Conservation (phyloP, 2,113 vertebrate species). For the Ageneiosus marmoratus region DNA sequence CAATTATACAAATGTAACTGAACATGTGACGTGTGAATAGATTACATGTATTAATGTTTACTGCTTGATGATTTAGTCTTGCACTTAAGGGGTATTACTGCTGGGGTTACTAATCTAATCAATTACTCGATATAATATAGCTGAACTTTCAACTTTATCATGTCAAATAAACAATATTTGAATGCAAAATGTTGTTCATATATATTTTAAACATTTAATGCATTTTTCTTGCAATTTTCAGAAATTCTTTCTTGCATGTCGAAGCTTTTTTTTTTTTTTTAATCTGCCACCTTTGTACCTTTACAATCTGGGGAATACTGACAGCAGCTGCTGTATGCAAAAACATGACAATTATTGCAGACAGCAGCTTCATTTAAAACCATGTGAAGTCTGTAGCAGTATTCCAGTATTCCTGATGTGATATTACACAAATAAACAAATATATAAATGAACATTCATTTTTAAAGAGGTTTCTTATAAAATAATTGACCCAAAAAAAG, state of each 20-base stretch:
- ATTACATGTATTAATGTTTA: constrained; percentile 53
- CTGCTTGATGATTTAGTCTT: constrained; percentile 51
- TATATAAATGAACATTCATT: neutral
- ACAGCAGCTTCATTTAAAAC: neutral
- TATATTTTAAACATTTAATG: neutral
- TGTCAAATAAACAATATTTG: constrained; percentile 29
- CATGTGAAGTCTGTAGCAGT: neutral
- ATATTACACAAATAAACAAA: neutral
- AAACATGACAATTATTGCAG: neutral
- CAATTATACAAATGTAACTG: constrained; percentile 37
- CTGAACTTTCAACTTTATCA: constrained; percentile 57
- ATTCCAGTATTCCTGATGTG: neutral
- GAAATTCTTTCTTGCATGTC: constrained; percentile 29
- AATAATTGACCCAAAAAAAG: neutral
- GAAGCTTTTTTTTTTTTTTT: neutral
- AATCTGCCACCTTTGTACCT: neutral
- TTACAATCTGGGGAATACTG: neutral
- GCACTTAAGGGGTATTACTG: constrained; percentile 17
- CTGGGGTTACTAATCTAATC: constrained; percentile 25
- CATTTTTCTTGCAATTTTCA: neutral
- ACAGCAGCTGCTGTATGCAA: neutral
- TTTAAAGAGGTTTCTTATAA: neutral
- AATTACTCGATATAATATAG: constrained; percentile 23
- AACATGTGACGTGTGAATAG: constrained; percentile 43
- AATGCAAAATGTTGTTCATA: neutral